Base-by-base conservation (phyloP, 2,113 vertebrate species). In the Cheilinus undulatus region DNA sequence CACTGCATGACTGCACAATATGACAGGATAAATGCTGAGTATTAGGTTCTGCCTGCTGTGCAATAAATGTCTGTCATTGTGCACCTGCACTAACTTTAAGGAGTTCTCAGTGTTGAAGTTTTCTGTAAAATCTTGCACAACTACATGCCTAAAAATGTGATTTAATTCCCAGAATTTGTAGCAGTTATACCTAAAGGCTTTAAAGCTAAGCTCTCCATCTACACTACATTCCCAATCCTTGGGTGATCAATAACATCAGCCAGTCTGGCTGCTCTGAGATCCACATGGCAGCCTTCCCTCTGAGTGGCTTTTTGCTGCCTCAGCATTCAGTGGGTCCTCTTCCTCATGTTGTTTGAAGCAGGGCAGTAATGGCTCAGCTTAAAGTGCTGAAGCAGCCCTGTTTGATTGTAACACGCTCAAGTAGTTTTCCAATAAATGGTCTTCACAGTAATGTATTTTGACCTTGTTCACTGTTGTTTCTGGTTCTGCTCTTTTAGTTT, bases 251-350 rank as follows among this genome's bases (percentile, higher is more conserved):
- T 78, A 32, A 11, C 43, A 54, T 26, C 66, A 32, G 32, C 43
- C 23, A 13, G 62, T 42, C 15, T 63, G 54, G 49, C 7, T 60
- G 49, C 34, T 65, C 50, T 64, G 40, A 48, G 17, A 46, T 58
- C 58, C 57, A 34, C 67, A 74, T 60, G 74, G 45, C 54, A 59
- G 22, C 24, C 26, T 19, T 56, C 24, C 27, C 1, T 22, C 8
- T 79, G 64, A 88, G 82, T 70, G 67, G 27, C 19, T 52, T 30
- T 12, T 56, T 79, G 89, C 85, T 85, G 73, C 30, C 20, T 89
- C 85, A 85, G 85, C 86, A 69, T 50, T 43, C n/a, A 48, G 12
- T 36, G 8, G 26, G 14, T 58, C 62, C 28, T 68, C 24, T 24
- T 61, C 49, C 51, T 43, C 45, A 45, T 65, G 40, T n/a, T 53